phyloP scores from a whole-genome alignment of 1,140 invertebrate genomes.

The Xylocopa sonorina region DNA sequence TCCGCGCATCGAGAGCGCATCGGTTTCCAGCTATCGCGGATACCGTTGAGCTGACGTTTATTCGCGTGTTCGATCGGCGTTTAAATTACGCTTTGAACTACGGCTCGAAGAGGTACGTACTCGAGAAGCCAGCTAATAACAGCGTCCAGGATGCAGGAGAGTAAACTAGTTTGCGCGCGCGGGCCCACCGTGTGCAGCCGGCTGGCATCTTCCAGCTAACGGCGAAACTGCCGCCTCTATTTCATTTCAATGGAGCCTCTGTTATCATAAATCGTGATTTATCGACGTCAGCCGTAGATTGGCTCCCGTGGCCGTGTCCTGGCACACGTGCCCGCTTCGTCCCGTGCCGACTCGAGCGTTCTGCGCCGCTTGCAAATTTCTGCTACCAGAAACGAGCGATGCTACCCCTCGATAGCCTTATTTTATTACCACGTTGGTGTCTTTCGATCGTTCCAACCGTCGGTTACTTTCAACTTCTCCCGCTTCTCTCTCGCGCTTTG shows the following conservation, averaged over 20 bases:
- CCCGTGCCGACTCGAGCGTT: neutral
- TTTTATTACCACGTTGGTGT: neutral
- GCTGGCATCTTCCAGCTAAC: constrained; percentile 53
- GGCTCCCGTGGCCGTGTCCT: constrained; percentile 21
- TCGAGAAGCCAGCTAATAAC: neutral
- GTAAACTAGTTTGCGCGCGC: constrained; percentile 43
- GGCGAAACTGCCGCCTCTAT: constrained; percentile 61
- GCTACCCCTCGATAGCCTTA: too few species aligned
- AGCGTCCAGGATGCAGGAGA: neutral
- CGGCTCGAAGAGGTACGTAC: neutral
- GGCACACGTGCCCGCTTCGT: constrained; percentile 10
- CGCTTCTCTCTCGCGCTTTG: too few species aligned
- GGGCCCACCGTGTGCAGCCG: constrained; percentile 8
- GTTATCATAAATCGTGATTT: constrained; percentile 71
- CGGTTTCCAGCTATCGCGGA: neutral
- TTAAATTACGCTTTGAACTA: constrained; percentile 36
- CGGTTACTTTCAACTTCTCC: neutral
- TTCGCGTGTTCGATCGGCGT: constrained; percentile 15
- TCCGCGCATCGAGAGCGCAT: too few species aligned
- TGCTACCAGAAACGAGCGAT: neutral
- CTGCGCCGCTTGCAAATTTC: constrained; percentile 9
- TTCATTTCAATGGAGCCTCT: constrained; percentile 68
- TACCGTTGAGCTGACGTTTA: constrained; percentile 22
- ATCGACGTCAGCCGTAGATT: constrained; percentile 55
- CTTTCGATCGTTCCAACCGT: neutral